A percentile compares a stretch with the other conserved stretches of the same genome.
These are phyloP conservation scores for Rhabdornis inornatus DNA, from an alignment of 2,113 vertebrate genomes.

Conservation along the genomic window DNA sequence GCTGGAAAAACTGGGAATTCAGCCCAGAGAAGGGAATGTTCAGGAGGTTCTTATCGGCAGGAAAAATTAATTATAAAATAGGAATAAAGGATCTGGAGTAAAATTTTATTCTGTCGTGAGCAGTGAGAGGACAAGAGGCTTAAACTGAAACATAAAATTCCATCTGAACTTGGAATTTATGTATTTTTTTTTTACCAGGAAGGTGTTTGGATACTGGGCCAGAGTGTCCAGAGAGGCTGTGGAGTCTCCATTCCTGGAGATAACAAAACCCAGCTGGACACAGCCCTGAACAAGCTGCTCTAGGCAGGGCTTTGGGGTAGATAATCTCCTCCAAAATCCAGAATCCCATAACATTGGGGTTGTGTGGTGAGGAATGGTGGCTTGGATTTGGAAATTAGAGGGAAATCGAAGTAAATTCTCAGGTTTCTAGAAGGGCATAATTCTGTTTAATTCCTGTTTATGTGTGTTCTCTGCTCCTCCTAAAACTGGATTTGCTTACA, in stretches of 20 bases:
- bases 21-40: neutral
- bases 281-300: neutral
- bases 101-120: accelerated
- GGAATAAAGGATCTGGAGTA: neutral
- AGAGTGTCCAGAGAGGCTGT: accelerated
- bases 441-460: accelerated
- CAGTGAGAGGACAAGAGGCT: neutral
- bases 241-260: neutral
- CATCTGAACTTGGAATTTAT: accelerated
- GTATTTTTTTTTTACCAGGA: neutral
- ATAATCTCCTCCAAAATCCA: neutral
- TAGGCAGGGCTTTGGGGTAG: neutral
- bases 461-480: neutral
- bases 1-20: neutral
- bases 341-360: neutral
- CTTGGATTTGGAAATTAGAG: neutral
- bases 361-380: neutral
- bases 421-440: neutral
- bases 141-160: neutral
- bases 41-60: neutral
- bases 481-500: neutral
- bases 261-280: neutral
- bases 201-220: neutral
- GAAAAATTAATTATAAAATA: neutral
- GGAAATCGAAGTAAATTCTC: neutral